These are phyloP conservation scores for Nesometra sesokonis DNA, from an alignment of 35 echinoderm and acorn worm genomes.

Conservation along the genomic window DNA sequence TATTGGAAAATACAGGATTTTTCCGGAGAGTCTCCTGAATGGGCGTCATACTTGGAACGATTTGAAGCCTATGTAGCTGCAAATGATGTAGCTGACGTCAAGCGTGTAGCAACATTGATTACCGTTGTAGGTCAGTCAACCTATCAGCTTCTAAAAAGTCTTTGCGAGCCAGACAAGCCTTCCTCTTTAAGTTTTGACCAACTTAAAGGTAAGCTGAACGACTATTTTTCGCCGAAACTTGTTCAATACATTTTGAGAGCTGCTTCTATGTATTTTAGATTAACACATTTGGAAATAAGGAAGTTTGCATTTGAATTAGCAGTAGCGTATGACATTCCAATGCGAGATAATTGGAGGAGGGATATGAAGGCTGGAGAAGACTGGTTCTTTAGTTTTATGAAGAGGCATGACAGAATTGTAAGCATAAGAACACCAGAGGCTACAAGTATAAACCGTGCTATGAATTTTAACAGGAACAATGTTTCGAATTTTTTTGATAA, in stretches of 20 bases:
- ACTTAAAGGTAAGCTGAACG: neutral
- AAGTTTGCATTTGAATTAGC: no score
- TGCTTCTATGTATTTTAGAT: no score
- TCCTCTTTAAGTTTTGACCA: neutral
- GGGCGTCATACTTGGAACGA: no score
- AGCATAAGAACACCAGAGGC: neutral
- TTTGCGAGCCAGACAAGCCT: no score
- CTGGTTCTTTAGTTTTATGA: constrained; percentile 20
- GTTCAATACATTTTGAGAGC: no score
- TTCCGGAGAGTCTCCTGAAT: neutral
- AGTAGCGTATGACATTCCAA: no score
- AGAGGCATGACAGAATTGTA: neutral
- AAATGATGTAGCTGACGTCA: neutral
- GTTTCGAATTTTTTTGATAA: constrained; percentile 16
- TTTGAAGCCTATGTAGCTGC: no score
- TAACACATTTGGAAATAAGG: no score
- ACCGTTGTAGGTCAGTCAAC: no score
- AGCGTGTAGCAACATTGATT: neutral
- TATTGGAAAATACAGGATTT: neutral
- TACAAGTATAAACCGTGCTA: neutral
- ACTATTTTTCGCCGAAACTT: no score
- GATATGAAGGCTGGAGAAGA: neutral
- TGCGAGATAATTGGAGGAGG: neutral
- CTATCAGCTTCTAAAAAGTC: neutral
- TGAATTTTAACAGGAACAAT: constrained; percentile 14